Evolutionary conservation across 2,888 invertebrate genomes (phyloP).

Genomic region (Limnephilus lunatus): DNA sequence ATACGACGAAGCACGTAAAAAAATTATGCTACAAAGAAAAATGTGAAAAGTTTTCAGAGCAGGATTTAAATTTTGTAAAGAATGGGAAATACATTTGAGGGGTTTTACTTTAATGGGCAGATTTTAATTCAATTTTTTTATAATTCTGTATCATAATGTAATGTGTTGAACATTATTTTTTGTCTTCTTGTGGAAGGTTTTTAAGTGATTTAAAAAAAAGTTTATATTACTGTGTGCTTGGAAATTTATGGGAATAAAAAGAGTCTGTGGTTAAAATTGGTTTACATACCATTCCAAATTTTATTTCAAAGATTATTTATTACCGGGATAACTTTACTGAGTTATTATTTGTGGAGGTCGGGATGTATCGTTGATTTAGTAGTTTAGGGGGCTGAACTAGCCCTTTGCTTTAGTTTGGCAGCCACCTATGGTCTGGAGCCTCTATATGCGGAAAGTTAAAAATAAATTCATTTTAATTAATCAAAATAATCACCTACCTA

Average conservation of each 20-base stretch:
- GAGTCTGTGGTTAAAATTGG: not conserved
- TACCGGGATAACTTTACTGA: not conserved
- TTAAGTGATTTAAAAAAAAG: not conserved
- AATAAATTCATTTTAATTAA: too few species aligned
- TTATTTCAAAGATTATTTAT: not conserved
- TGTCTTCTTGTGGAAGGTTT: not conserved
- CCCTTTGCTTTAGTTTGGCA: not conserved
- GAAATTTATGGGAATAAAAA: not conserved
- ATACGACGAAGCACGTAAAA: not conserved
- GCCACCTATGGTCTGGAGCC: not conserved
- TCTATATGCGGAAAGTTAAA: not conserved
- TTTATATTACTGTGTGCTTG: not conserved
- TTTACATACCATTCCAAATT: not conserved
- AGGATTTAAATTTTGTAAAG: not conserved
- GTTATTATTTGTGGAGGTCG: not conserved
- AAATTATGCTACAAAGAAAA: constrained; percentile 2
- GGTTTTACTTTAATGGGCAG: not conserved
- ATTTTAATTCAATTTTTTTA: not conserved
- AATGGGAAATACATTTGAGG: not conserved
- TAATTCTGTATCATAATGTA: not conserved
- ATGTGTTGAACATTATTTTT: not conserved
- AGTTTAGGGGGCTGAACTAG: not conserved
- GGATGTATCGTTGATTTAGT: not conserved
- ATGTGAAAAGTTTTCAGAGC: not conserved
- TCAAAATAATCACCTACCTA: too few species aligned